phyloP scores from a whole-genome alignment of 2,888 invertebrate species.

The Phasia obesa region DNA sequence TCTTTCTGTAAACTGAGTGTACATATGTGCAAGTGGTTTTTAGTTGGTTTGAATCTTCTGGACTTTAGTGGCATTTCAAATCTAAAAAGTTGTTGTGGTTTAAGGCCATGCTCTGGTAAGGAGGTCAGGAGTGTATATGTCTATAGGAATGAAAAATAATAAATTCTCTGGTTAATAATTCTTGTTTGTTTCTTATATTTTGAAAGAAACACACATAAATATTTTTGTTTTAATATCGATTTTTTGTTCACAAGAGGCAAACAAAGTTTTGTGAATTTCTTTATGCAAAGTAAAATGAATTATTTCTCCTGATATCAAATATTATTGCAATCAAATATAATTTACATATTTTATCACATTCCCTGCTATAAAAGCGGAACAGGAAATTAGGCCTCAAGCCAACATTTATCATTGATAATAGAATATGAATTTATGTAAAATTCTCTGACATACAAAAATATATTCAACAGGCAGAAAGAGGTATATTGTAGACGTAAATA shows the following conservation, averaged over 20 bases:
- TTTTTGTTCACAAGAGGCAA: not conserved
- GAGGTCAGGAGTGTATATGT: not conserved
- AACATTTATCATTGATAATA: slow-evolving; percentile 60
- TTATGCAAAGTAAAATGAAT: not conserved
- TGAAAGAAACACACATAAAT: not conserved
- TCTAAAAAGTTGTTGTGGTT: not conserved
- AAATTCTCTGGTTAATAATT: not conserved
- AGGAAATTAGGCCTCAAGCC: slow-evolving; percentile 53
- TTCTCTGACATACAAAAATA: not conserved
- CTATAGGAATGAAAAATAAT: not conserved
- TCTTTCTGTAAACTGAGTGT: not conserved
- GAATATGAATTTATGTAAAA: not conserved
- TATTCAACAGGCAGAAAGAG: not conserved
- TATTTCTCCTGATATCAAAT: not conserved
- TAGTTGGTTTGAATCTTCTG: not conserved
- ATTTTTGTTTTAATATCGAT: not conserved
- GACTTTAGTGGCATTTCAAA: not conserved
- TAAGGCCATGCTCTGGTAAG: not conserved
- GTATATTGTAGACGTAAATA: too few species aligned
- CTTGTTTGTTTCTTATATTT: not conserved
- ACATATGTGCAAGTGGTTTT: not conserved
- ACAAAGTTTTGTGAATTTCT: not conserved
- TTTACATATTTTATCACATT: not conserved
- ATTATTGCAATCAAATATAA: not conserved
- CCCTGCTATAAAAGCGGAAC: not conserved